A percentile compares a stretch with the other conserved stretches of the same genome.
phyloP scores from a whole-genome alignment of 64 coral and sea anemone genomes.

The Montipora sp. region DNA sequence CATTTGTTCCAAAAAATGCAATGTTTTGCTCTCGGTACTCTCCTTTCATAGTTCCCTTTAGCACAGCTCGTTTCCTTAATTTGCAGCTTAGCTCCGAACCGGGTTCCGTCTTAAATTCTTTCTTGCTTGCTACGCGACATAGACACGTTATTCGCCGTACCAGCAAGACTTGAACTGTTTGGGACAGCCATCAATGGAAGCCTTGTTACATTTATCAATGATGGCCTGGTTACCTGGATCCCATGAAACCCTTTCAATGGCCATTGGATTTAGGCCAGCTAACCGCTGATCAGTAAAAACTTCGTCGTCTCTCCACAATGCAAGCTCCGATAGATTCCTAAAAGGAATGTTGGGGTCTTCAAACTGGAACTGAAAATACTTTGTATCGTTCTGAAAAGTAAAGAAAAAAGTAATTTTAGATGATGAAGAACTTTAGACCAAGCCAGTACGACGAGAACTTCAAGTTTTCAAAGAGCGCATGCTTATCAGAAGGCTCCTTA shows the following conservation, averaged over 20 bases:
- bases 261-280: constrained; percentile 65
- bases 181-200: background rate
- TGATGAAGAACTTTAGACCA: too few species aligned
- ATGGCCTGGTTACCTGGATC: background rate
- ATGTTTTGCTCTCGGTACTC: too few species aligned
- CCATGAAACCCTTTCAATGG: constrained; percentile 57
- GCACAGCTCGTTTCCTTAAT: too few species aligned
- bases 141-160: too few species aligned
- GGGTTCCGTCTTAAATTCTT: too few species aligned
- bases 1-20: too few species aligned
- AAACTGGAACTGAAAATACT: constrained; percentile 63
- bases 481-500: too few species aligned
- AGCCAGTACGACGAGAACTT: background rate
- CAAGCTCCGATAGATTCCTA: constrained; percentile 36
- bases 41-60: too few species aligned
- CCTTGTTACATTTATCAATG: background rate
- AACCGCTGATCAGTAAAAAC: constrained; percentile 67
- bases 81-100: too few species aligned
- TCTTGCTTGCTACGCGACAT: too few species aligned
- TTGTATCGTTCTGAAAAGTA: constrained; percentile 38
- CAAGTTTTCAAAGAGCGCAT: too few species aligned
- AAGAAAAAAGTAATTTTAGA: background rate
- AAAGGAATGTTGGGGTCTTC: constrained; percentile 53
- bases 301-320: constrained; percentile 65
- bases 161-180: too few species aligned